These are phyloP conservation scores for Molorchus minor DNA, from an alignment of 2,888 invertebrate genomes.

Conservation along the genomic window DNA sequence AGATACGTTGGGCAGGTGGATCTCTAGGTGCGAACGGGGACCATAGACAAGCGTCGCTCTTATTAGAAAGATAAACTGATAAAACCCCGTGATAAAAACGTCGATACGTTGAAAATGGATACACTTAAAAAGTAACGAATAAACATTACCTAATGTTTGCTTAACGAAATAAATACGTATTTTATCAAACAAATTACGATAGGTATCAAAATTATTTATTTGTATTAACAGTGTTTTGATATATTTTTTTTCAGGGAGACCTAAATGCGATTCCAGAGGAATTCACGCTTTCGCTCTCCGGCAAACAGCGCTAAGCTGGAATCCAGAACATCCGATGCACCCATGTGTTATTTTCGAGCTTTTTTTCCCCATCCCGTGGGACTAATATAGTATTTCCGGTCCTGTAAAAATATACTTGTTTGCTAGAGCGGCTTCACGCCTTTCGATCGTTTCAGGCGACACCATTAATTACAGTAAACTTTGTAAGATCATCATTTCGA, in stretches of 20 bases:
- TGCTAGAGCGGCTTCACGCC: neutral
- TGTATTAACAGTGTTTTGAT: too few species aligned
- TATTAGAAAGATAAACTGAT: too few species aligned
- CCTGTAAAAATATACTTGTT: neutral
- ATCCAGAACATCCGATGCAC: conserved; percentile 1
- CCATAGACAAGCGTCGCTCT: too few species aligned
- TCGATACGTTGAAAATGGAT: neutral
- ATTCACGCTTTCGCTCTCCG: neutral
- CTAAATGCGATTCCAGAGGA: neutral
- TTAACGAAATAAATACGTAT: neutral
- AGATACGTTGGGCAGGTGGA: too few species aligned
- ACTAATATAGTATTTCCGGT: conserved; percentile 5
- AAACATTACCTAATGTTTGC: neutral
- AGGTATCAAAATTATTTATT: neutral
- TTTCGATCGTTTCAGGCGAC: conserved; percentile 1
- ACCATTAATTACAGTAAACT: neutral
- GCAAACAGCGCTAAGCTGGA: neutral
- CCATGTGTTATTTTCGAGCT: neutral
- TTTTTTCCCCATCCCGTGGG: conserved; percentile 12
- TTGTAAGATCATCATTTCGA: neutral
- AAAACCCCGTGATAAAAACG: neutral
- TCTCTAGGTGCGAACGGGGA: too few species aligned
- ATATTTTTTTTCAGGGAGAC: too few species aligned
- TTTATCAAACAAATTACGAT: neutral
- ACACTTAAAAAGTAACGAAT: neutral